Base-by-base conservation (phyloP, 2,888 invertebrate genomes). In the Abscondita cerata region DNA sequence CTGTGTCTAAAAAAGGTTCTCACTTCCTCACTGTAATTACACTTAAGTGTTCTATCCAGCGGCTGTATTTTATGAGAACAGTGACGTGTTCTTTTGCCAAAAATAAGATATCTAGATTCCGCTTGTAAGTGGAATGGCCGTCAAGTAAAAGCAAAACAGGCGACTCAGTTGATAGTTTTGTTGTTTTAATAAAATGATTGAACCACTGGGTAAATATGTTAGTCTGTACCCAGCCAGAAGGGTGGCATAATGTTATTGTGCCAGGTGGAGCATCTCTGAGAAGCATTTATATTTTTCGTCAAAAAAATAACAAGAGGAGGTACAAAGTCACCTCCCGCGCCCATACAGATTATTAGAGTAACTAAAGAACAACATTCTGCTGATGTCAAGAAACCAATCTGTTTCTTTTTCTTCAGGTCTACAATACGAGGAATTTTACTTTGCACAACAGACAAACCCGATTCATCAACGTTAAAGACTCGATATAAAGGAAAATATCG, bases 91-190 rank as follows among this genome's bases (percentile, higher is more conserved):
- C n/a, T n/a, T n/a, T n/a, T n/a, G n/a, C n/a, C n/a, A n/a, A n/a
- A n/a, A n/a, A n/a, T n/a, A n/a, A n/a, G n/a, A n/a, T n/a, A n/a
- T n/a, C n/a, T n/a, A n/a, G n/a, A n/a, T n/a, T n/a, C n/a, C n/a
- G n/a, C n/a, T n/a, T n/a, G n/a, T n/a, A n/a, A n/a, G n/a, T n/a
- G n/a, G n/a, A n/a, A n/a, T n/a, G n/a, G n/a, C n/a, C n/a, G n/a
- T n/a, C n/a, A n/a, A n/a, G n/a, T n/a, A n/a, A n/a, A n/a, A n/a
- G n/a, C n/a, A n/a, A n/a, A n/a, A n/a, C n/a, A n/a, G n/a, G n/a
- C n/a, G n/a, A n/a, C n/a, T n/a, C n/a, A 74, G 15, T 74, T 59
- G 18, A 36, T 36, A 12, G 12, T n/a, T 11, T 36, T 11, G n/a
- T 36, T 11, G 36, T n/a, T n/a, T 12, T 12, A 36, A n/a, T 36